phyloP scores from a whole-genome alignment of 2,888 invertebrate genomes.

The Archaeoteleia sp. region DNA sequence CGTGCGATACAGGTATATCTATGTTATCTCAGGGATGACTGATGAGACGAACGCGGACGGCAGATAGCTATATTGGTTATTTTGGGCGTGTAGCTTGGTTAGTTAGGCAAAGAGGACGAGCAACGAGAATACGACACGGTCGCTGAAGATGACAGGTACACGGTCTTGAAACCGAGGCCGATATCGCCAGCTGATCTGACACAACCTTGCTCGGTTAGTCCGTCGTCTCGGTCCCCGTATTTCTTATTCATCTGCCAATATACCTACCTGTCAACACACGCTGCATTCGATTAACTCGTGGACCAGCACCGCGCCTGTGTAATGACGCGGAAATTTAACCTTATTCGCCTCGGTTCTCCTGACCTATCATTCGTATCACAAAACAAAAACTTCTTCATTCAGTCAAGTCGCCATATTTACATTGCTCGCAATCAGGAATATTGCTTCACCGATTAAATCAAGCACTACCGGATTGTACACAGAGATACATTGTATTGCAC shows the following conservation, averaged over 20 bases:
- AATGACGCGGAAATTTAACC: conserved; percentile 71
- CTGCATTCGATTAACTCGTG: conserved; percentile 73
- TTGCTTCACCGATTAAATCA: no score
- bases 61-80: conserved; percentile 60
- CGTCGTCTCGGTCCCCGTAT: conserved; percentile 58
- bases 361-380: conserved; percentile 26
- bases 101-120: conserved; percentile 60
- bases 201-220: conserved; percentile 67
- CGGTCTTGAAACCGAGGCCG: conserved; percentile 66
- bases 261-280: conserved; percentile 74
- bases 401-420: conserved; percentile 5
- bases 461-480: no score
- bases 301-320: conserved; percentile 66
- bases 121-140: conserved; percentile 67
- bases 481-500: no score
- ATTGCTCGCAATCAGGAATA: conserved; percentile 6
- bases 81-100: conserved; percentile 64
- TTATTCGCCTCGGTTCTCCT: conserved; percentile 37
- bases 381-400: conserved; percentile 5
- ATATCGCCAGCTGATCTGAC: conserved; percentile 73
- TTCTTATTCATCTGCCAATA: conserved; percentile 72
- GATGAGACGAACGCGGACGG: conserved; percentile 50
- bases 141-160: conserved; percentile 74
- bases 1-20: conserved; percentile 57
- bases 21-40: conserved; percentile 57